Percentiles rank a stretch among this genome's conserved stretches.
Evolutionary conservation across 2,797 vertebrate species (phyloP).

Genomic region (Caiman crocodilus): DNA sequence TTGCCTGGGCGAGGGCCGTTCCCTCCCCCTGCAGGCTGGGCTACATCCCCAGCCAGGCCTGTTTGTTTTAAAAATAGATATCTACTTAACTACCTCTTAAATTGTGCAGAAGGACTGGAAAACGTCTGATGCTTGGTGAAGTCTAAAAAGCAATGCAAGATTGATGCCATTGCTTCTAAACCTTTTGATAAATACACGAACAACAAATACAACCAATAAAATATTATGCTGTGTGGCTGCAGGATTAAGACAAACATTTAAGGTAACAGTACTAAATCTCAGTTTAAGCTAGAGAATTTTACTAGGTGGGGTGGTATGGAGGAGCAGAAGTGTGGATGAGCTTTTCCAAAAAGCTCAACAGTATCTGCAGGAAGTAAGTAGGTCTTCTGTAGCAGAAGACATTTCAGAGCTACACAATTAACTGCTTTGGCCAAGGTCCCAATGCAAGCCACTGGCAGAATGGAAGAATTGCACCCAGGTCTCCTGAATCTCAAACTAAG

Average conservation of each 20-base stretch:
- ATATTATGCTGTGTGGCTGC: background rate
- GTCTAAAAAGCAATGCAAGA: background rate
- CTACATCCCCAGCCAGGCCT: too few relatives aligned
- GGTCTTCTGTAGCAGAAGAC: too few relatives aligned
- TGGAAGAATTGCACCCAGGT: background rate
- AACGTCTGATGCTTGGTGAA: background rate
- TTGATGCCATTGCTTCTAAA: background rate
- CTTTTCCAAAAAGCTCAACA: background rate
- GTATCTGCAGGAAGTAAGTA: too few relatives aligned
- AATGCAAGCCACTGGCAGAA: background rate
- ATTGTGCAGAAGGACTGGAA: background rate
- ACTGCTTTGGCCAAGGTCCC: background rate
- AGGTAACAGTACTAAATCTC: background rate
- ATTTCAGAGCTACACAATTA: background rate
- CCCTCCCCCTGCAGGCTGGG: too few relatives aligned
- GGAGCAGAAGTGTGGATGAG: background rate
- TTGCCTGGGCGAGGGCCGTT: too few relatives aligned
- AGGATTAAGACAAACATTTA: background rate
- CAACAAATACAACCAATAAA: background rate
- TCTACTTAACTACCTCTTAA: background rate
- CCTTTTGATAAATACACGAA: background rate
- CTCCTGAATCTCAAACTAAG: background rate
- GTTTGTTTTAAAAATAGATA: too few relatives aligned
- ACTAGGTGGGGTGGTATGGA: background rate
- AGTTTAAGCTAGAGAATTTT: background rate